Evolutionary conservation across 2,113 vertebrate species (phyloP), one percentile per base, ranked within the genome.

Genomic region (Tilapia sparmanii): DNA sequence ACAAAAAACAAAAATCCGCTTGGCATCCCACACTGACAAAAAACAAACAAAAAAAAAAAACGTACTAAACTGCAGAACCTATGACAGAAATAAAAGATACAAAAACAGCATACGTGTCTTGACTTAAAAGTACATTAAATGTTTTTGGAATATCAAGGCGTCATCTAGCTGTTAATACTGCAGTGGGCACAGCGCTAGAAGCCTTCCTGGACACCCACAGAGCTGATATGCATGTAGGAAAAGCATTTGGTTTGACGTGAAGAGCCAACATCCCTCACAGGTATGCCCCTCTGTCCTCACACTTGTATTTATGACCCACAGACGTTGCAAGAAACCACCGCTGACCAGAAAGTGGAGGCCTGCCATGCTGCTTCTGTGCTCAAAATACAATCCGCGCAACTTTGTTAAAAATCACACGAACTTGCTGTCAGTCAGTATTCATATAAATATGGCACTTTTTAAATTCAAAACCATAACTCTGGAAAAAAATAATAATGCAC

Each of bases 71-170:
- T 87, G 90, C 91, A 93, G 86, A 93, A 86, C 80, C 85, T 89
- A 83, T 84, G 71, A 86, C 81, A 90, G 66, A 91, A 86, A 86
- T 42, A 85, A 86, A 87, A 89, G 82, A 92, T 91, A 92, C 61
- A 92, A 94, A 91, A 92, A 73, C 89, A 85, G 90, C 85, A 89
- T 90, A 93, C 22, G 91, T 91, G 86, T 91, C 88, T 94, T 47
- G 24, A 88, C 86, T 86, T 87, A 89, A 86, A 66, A 93, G 87
- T 90, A 92, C 91, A 89, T 92, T 66, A 91, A 61, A 91, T 88
- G 85, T 89, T 92, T 95, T 94, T 92, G 94, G 92, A 95, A 95
- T 95, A 95, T 90, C 89, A 86, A 94, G 81, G 90, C 84, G 45
- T 83, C 66, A 71, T 92, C 84, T 83, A 93, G 86, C 85, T 33